Base-by-base conservation (phyloP, 2,113 vertebrate genomes). In the Poeciliopsis occidentalis region DNA sequence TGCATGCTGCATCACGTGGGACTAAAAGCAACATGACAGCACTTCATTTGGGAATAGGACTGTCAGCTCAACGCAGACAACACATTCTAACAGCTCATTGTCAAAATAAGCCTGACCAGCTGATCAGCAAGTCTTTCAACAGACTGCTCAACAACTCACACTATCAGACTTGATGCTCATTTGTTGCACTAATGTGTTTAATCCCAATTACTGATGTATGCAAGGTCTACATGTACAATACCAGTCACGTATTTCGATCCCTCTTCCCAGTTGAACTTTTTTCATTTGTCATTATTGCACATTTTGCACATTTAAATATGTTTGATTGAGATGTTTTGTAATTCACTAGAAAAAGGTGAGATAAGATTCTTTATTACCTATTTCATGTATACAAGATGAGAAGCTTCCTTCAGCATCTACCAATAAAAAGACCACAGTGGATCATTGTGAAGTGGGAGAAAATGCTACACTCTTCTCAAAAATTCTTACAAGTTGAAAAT, bases 151-250 rank as follows among this genome's bases (percentile, higher is more conserved):
- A 34, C 41, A 80, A 80, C 71, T 78, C 75, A 75, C 66, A 54
- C 62, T 41, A 47, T 71, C 61, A 24, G 60, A 78, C 83, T 75
- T 76, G 61, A 80, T 78, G 81, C 64, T 83, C 67, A 62, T 69
- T 82, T 64, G 24, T 12, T 73, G 64, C 67, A 8, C 57, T 62
- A 54, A 73, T 76, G 31, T 31, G 26, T 17, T 67, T 29, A 32
- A 31, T 64, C 60, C 26, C 12, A 57, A n/a, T 63, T 17, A 64
- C 63, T 30, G 22, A 5, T 61, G 15, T 34, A 19, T 6, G 57
- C 24, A 1, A 37, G 63, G 44, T 37, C 1, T 15, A 47, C 44
- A 65, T 11, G 39, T 13, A 39, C 32, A 39, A 3, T 37, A 24
- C 24, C 32, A 65, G 34, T 39, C n/a, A 41, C 3, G 7, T 47